Conservation (phyloP, 2,888 invertebrate species). For the Dolichomitus sp. region DNA sequence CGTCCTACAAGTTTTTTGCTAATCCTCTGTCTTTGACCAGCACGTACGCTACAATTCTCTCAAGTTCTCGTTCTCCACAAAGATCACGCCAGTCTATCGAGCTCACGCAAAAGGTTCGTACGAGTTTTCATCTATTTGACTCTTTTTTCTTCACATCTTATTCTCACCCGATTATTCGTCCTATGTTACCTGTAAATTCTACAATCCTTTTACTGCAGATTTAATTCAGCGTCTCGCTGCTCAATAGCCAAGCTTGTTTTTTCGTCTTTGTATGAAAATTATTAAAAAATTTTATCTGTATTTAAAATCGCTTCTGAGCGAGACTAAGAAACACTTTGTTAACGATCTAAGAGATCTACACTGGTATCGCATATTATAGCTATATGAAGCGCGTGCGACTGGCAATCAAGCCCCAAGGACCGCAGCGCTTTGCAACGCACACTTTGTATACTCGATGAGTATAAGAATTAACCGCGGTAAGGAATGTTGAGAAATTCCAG, state of each 20-base stretch:
- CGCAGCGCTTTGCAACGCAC: slow-evolving; percentile 7
- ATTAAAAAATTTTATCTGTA: no score
- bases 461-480: slow-evolving; percentile 1
- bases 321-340: not conserved
- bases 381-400: not conserved
- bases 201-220: not conserved
- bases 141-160: not conserved
- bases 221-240: not conserved
- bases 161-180: not conserved
- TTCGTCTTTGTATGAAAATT: no score
- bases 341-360: not conserved
- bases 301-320: not conserved
- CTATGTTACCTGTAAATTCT: not conserved
- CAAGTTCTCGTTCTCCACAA: slow-evolving; percentile 31
- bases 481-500: slow-evolving; percentile 47
- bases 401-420: slow-evolving; percentile 23
- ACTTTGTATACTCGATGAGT: slow-evolving; percentile 4
- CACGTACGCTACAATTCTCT: slow-evolving; percentile 40
- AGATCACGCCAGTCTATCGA: not conserved
- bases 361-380: not conserved
- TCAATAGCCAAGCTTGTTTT: not conserved
- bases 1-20: slow-evolving; percentile 53
- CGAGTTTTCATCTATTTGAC: slow-evolving; percentile 1
- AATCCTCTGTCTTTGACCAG: slow-evolving; percentile 10
- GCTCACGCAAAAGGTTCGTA: slow-evolving; percentile 45